phyloP scores from a whole-genome alignment of 2,113 vertebrate genomes.

The Alligator mississippiensis region DNA sequence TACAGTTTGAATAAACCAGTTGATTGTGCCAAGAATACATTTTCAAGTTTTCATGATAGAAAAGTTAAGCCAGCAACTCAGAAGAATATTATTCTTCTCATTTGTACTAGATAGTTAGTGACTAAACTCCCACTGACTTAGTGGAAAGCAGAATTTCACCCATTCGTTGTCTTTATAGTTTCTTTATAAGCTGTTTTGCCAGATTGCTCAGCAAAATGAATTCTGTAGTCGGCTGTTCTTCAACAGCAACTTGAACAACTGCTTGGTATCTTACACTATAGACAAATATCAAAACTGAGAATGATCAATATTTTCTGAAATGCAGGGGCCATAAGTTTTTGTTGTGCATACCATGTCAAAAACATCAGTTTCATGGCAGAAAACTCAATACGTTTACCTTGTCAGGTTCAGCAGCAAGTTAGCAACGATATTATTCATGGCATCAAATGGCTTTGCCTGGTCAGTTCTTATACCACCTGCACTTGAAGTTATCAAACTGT shows the following conservation, averaged over 20 bases:
- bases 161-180: not conserved
- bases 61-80: not conserved
- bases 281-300: not conserved
- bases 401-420: slow-evolving; percentile 94
- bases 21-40: not conserved
- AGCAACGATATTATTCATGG: slow-evolving; percentile 97
- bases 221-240: not conserved
- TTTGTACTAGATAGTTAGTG: not conserved
- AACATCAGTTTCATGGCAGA: not conserved
- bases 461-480: slow-evolving; percentile 68
- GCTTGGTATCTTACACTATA: not conserved
- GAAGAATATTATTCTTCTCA: not conserved
- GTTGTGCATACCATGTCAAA: not conserved
- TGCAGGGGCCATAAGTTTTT: not conserved
- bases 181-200: not conserved
- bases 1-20: not conserved
- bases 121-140: not conserved
- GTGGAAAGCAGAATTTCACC: not conserved
- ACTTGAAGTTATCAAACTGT: slow-evolving; percentile 85
- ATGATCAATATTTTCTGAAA: not conserved
- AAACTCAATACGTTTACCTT: slow-evolving; percentile 81
- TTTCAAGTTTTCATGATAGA: not conserved
- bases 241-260: not conserved
- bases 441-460: slow-evolving; percentile 91
- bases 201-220: not conserved